Percentiles rank a stretch among this genome's conserved stretches.
Conservation (phyloP, 1,140 invertebrate genomes). For the Caerostris extrusa region DNA sequence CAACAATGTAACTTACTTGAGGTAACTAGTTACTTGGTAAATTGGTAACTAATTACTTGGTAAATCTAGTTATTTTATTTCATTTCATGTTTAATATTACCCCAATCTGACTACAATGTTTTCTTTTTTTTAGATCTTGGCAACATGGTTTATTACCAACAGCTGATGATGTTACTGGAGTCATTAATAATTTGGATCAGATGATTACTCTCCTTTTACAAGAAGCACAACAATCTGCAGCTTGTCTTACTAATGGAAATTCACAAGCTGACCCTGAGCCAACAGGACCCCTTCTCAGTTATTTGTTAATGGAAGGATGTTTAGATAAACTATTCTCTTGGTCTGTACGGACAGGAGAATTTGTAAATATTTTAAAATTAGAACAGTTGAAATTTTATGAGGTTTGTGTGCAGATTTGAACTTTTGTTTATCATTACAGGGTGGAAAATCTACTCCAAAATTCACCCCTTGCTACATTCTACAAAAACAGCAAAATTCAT, state of each 20-base stretch:
- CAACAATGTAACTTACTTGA: no score
- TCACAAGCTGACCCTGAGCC: conserved; percentile 67
- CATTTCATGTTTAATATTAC: no score
- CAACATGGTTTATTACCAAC: conserved; percentile 47
- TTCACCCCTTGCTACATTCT: no score
- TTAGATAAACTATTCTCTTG: conserved; percentile 83
- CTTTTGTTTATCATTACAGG: background rate
- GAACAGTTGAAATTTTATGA: conserved; percentile 93
- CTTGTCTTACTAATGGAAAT: conserved; percentile 49
- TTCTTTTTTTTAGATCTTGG: conserved; percentile 26
- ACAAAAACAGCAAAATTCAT: no score
- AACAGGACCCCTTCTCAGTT: conserved; percentile 83
- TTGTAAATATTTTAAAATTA: conserved; percentile 88
- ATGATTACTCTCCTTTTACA: conserved; percentile 93
- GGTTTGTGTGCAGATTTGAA: conserved; percentile 64
- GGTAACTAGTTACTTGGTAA: no score
- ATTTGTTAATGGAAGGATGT: conserved; percentile 82
- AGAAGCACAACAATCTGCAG: conserved; percentile 85
- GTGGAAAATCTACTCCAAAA: no score
- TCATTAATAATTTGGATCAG: conserved; percentile 95
- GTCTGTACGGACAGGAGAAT: conserved; percentile 82
- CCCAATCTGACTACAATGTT: no score
- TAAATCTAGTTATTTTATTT: no score
- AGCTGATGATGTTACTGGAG: conserved; percentile 91
- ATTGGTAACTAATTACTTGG: no score